Conservation (phyloP, 2,113 vertebrate species). For the Cranoglanis bouderius region DNA sequence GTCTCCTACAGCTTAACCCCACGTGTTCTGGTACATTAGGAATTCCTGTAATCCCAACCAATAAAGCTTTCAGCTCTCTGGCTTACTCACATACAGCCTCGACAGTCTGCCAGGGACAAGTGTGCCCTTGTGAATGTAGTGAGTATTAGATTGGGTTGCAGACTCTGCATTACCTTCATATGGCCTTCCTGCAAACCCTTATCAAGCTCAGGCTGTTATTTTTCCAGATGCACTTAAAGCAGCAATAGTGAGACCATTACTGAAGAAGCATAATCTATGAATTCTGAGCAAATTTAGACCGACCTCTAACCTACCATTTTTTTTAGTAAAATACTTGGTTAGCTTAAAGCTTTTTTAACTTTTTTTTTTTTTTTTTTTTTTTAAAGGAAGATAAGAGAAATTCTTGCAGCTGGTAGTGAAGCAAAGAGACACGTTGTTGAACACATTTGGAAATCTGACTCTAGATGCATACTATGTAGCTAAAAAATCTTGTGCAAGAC, state of each 20-base stretch:
- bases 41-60: slow-evolving; percentile 49
- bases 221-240: background rate
- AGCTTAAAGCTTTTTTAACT: too few species aligned
- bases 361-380: too few species aligned
- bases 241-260: background rate
- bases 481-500: background rate
- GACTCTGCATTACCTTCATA: background rate
- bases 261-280: background rate
- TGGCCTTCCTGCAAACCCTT: background rate
- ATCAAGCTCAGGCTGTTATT: background rate
- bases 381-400: too few species aligned
- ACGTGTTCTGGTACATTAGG: slow-evolving; percentile 38
- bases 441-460: background rate
- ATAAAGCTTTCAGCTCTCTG: slow-evolving; percentile 27
- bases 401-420: background rate
- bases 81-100: slow-evolving; percentile 39
- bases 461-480: background rate
- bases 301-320: background rate
- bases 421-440: background rate
- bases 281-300: background rate
- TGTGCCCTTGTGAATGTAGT: background rate
- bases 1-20: slow-evolving; percentile 24
- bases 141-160: background rate
- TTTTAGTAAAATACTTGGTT: too few species aligned
- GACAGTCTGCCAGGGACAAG: slow-evolving; percentile 13